phyloP scores from a whole-genome alignment of 1,140 invertebrate genomes.

The Bombus superbus region DNA sequence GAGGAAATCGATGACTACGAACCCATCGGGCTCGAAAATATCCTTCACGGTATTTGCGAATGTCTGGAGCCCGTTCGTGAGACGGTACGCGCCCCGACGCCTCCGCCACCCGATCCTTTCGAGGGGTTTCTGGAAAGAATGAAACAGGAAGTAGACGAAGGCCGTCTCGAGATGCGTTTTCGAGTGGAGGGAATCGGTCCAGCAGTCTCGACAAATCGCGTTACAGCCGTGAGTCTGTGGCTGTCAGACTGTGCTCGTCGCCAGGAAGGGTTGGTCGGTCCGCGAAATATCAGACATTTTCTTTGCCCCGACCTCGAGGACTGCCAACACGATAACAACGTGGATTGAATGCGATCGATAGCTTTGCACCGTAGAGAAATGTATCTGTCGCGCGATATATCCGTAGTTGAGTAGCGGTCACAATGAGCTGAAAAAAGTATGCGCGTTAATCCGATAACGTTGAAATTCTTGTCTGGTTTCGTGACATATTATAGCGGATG shows the following conservation, averaged over 20 bases:
- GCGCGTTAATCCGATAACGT: too few species aligned
- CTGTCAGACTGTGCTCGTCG: constrained; percentile 74
- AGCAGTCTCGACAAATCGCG: constrained; percentile 66
- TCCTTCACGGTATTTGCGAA: constrained; percentile 43
- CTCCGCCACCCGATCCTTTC: constrained; percentile 54
- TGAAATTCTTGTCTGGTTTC: too few species aligned
- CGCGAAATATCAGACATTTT: constrained; percentile 77
- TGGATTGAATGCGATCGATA: background rate
- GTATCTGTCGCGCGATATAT: background rate
- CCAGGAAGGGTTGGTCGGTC: constrained; percentile 76
- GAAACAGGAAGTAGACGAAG: constrained; percentile 61
- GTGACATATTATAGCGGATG: too few species aligned
- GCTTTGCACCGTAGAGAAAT: too few species aligned
- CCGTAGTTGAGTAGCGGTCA: background rate
- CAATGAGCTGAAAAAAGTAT: background rate
- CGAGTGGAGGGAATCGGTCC: constrained; percentile 76
- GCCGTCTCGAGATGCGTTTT: constrained; percentile 43
- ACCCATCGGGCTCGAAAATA: constrained; percentile 40
- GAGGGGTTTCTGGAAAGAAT: constrained; percentile 72
- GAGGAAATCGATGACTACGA: constrained; percentile 37
- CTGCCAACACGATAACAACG: background rate
- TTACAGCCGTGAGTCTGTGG: constrained; percentile 73
- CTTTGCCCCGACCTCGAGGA: constrained; percentile 75
- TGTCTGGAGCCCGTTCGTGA: constrained; percentile 56
- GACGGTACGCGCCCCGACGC: constrained; percentile 7